phyloP scores from a whole-genome alignment of 1,140 invertebrate species.

The Choristoneura fumiferana region DNA sequence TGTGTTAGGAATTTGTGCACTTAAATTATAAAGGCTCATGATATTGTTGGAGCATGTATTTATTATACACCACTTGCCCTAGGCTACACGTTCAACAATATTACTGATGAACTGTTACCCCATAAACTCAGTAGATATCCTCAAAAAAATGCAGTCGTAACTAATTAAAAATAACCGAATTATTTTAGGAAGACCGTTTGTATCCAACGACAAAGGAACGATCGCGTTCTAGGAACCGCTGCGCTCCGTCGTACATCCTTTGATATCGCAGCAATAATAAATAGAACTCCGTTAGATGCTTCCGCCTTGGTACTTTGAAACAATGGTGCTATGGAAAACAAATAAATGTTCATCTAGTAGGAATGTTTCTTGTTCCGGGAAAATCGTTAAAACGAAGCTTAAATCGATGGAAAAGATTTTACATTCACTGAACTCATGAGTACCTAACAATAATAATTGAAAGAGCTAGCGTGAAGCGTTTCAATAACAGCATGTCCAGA shows the following conservation, averaged over 20 bases:
- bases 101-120: too few relatives aligned
- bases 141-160: not conserved
- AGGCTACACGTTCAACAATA: too few relatives aligned
- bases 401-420: not conserved
- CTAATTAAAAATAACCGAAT: slow-evolving; percentile 15
- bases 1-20: too few relatives aligned
- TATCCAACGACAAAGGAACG: slow-evolving; percentile 16
- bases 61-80: too few relatives aligned
- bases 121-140: not conserved
- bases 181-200: slow-evolving; percentile 7
- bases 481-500: too few relatives aligned
- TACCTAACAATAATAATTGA: too few relatives aligned
- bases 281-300: slow-evolving; percentile 42
- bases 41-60: too few relatives aligned
- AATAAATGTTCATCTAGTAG: slow-evolving; percentile 16
- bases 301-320: slow-evolving; percentile 38
- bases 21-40: too few relatives aligned
- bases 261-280: slow-evolving; percentile 49
- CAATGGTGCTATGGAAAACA: slow-evolving; percentile 18
- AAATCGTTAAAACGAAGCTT: not conserved
- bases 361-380: slow-evolving; percentile 14
- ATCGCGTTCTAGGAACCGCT: slow-evolving; percentile 10
- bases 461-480: too few relatives aligned
- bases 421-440: too few relatives aligned
- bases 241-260: slow-evolving; percentile 21